Conservation (phyloP, 30 jellyfish, hydroid and myxozoan genomes). For the Sanderia malayensis region DNA sequence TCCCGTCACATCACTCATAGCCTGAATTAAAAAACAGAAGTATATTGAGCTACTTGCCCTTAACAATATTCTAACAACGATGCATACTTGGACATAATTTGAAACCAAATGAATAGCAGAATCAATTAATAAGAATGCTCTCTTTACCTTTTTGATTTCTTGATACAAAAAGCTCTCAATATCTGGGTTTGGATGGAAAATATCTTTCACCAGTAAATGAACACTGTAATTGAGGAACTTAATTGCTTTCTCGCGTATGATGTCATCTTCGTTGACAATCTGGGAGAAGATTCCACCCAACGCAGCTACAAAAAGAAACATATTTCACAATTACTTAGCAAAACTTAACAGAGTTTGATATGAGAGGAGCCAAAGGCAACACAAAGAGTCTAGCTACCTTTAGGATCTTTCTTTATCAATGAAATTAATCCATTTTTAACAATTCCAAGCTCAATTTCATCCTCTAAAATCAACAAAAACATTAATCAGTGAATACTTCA, state of each 20-base stretch:
- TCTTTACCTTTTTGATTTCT: conserved; percentile 64
- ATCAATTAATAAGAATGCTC: neutral
- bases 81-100: no score
- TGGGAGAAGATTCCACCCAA: conserved; percentile 86
- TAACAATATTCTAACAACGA: no score
- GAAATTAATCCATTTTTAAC: conserved; percentile 74
- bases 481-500: no score
- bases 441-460: conserved; percentile 75
- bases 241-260: conserved; percentile 87
- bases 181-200: conserved; percentile 76
- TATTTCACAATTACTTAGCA: no score
- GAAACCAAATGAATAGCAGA: no score
- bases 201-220: conserved; percentile 55
- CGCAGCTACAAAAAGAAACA: conserved; percentile 35
- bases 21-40: no score
- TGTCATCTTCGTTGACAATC: conserved; percentile 85
- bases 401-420: conserved; percentile 72
- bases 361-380: neutral
- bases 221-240: conserved; percentile 55
- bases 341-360: neutral
- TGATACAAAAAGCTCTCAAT: conserved; percentile 37
- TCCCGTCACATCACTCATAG: conserved; percentile 98
- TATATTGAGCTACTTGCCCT: no score
- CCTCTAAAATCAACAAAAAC: conserved; percentile 73
- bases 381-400: conserved; percentile 33